Conservation (phyloP, 2,113 vertebrate genomes). For the Athene noctua region DNA sequence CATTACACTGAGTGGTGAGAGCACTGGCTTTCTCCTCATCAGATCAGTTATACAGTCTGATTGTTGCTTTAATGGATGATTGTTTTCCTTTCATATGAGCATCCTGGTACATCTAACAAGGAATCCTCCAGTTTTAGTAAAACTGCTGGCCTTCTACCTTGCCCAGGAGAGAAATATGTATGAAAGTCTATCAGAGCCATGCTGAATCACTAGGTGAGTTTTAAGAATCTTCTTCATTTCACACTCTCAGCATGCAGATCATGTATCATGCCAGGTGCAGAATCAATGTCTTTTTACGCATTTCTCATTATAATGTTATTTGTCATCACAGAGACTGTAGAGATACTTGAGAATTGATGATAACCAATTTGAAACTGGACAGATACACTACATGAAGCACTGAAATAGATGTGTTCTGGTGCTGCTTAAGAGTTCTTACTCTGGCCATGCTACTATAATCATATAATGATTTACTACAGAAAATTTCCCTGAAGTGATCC, state of each 20-base stretch:
- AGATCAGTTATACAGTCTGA: not conserved
- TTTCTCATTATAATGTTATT: not conserved
- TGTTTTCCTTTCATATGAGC: not conserved
- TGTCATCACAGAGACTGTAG: not conserved
- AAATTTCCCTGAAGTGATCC: not conserved
- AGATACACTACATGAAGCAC: not conserved
- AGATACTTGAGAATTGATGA: not conserved
- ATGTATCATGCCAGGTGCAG: not conserved
- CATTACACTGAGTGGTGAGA: not conserved
- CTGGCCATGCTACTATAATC: not conserved
- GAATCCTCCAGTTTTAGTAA: not conserved
- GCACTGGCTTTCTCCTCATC: not conserved
- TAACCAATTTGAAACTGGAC: not conserved
- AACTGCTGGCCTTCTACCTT: not conserved
- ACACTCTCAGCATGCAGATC: not conserved
- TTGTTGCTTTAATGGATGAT: not conserved
- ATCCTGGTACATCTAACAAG: not conserved
- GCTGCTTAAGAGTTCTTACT: not conserved
- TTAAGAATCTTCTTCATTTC: not conserved
- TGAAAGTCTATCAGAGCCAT: not conserved
- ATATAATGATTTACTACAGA: not conserved
- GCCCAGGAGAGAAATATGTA: not conserved
- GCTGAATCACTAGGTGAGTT: not conserved
- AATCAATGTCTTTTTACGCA: not conserved
- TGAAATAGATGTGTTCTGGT: not conserved